These are phyloP conservation scores for Salarias fasciatus DNA, from an alignment of 2,797 vertebrate genomes.

Conservation along the genomic window DNA sequence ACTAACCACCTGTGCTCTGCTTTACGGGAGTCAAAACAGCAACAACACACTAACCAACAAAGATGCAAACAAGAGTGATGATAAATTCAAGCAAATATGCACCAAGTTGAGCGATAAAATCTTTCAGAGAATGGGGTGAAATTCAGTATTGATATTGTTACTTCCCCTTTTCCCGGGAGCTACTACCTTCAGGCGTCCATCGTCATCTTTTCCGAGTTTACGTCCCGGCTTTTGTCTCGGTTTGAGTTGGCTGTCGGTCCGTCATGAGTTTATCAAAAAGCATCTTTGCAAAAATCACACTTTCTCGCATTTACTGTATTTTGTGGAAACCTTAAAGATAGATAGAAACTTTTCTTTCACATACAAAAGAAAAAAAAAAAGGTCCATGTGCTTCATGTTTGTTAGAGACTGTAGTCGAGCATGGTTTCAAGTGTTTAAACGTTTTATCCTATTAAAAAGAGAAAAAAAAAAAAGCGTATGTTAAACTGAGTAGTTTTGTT, in stretches of 20 bases:
- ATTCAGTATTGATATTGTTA: constrained; percentile 46
- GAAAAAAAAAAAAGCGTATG: constrained; percentile 22
- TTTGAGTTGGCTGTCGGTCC: constrained; percentile 69
- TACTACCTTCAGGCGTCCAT: constrained; percentile 42
- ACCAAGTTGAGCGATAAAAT: constrained; percentile 44
- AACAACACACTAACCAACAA: constrained; percentile 39
- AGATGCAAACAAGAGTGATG: constrained; percentile 31
- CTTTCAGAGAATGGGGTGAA: constrained; percentile 30
- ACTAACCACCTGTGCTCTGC: constrained; percentile 51
- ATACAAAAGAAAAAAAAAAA: constrained; percentile 14
- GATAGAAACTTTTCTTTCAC: constrained; percentile 56
- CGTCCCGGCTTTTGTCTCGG: constrained; percentile 56
- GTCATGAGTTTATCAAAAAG: constrained; percentile 56
- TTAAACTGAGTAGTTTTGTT: constrained; percentile 50
- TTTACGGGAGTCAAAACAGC: constrained; percentile 51
- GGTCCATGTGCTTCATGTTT: constrained; percentile 61
- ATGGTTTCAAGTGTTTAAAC: constrained; percentile 66
- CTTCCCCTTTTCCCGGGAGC: constrained; percentile 43
- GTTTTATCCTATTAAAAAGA: constrained; percentile 45
- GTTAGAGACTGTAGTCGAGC: constrained; percentile 66
- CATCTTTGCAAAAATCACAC: constrained; percentile 52
- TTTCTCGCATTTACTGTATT: constrained; percentile 62
- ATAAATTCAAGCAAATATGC: constrained; percentile 33
- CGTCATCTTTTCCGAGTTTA: constrained; percentile 46
- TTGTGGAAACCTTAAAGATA: constrained; percentile 63